Conservation (phyloP, 2,113 vertebrate species). For the Leptobrachium leishanense region DNA sequence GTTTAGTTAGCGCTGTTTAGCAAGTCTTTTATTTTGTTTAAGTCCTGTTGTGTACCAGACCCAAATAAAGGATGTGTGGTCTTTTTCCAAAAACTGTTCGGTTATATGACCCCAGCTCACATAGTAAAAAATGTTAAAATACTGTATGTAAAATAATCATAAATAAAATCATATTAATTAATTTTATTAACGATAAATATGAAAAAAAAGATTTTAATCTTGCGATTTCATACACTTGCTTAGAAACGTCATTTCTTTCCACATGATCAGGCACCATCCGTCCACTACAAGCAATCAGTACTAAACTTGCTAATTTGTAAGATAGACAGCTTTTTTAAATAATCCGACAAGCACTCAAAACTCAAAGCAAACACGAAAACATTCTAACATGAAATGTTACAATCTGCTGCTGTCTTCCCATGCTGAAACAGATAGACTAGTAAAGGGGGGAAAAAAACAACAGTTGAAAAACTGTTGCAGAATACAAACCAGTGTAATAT, state of each 20-base stretch:
- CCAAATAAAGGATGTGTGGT: too few relatives aligned
- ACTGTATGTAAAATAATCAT: too few relatives aligned
- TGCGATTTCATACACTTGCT: neutral
- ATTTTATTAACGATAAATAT: too few relatives aligned
- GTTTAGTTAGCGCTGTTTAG: too few relatives aligned
- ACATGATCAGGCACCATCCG: constrained; percentile 23
- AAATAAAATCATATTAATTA: too few relatives aligned
- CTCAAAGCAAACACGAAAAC: constrained; percentile 33
- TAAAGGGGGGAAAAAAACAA: neutral
- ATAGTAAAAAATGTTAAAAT: too few relatives aligned
- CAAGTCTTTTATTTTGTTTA: too few relatives aligned
- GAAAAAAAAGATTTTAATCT: too few relatives aligned
- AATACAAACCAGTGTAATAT: constrained; percentile 58
- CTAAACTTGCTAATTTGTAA: constrained; percentile 37
- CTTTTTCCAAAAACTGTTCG: too few relatives aligned
- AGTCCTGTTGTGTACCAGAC: too few relatives aligned
- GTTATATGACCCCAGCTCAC: too few relatives aligned
- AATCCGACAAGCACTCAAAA: constrained; percentile 29
- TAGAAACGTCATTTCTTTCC: constrained; percentile 10
- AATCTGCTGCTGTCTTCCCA: constrained; percentile 18
- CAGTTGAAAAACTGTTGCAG: constrained; percentile 52
- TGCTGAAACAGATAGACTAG: constrained; percentile 3
- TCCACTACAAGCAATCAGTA: constrained; percentile 22
- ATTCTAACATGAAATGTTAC: constrained; percentile 40
- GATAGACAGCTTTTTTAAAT: constrained; percentile 26